phyloP scores from a whole-genome alignment of 1,140 invertebrate species.

The Pomacea maculata region DNA sequence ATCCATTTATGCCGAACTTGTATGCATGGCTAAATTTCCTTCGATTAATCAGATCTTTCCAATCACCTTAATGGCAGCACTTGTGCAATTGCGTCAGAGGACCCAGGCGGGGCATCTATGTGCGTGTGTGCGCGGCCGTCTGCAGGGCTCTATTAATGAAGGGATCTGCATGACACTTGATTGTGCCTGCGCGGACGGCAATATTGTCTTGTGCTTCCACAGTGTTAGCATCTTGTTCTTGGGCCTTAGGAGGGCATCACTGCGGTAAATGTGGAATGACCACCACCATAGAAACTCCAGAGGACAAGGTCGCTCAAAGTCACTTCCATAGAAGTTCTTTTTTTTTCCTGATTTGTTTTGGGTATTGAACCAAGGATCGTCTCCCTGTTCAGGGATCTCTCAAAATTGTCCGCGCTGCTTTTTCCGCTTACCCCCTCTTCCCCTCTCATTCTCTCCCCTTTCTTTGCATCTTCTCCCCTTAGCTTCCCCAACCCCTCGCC shows the following conservation, averaged over 20 bases:
- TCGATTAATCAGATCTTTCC: constrained; percentile 43
- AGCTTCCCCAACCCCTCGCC: not conserved
- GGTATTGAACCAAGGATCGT: too few relatives aligned
- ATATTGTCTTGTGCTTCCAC: too few relatives aligned
- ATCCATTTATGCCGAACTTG: constrained; percentile 36
- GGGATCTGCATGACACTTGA: too few relatives aligned
- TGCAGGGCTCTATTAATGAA: too few relatives aligned
- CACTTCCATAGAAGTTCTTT: constrained; percentile 19
- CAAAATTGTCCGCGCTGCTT: not conserved
- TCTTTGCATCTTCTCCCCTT: not conserved
- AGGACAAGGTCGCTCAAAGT: constrained; percentile 7
- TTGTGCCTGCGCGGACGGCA: too few relatives aligned
- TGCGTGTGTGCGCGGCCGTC: constrained; percentile 1
- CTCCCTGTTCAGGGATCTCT: too few relatives aligned
- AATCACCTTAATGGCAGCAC: constrained; percentile 39
- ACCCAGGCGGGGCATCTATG: constrained; percentile 9
- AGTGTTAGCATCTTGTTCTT: too few relatives aligned
- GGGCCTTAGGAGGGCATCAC: too few relatives aligned
- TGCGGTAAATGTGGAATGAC: too few relatives aligned
- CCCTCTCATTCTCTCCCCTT: not conserved
- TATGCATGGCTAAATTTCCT: constrained; percentile 37
- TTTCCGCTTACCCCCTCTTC: not conserved
- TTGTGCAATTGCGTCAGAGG: constrained; percentile 33
- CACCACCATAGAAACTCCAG: too few relatives aligned
- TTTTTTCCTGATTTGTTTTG: constrained; percentile 4